These are phyloP conservation scores for Liasis olivaceus DNA, from an alignment of 2,797 vertebrate species.

Conservation along the genomic window DNA sequence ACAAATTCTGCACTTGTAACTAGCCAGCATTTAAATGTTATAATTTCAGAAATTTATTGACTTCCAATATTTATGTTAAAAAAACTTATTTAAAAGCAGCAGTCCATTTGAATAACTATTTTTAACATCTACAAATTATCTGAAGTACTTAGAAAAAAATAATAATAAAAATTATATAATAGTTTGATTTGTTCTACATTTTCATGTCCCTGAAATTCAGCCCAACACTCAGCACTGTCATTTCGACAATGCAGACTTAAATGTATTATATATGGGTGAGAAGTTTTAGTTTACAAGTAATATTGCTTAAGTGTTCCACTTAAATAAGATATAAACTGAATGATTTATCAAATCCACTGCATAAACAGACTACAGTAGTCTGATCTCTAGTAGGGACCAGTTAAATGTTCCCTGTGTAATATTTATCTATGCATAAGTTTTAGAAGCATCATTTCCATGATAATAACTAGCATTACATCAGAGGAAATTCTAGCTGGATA, in stretches of 20 bases:
- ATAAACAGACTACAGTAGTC: background rate
- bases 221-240: background rate
- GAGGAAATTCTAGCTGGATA: slow-evolving; percentile 41
- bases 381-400: slow-evolving; percentile 1
- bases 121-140: background rate
- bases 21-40: background rate
- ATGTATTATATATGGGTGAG: background rate
- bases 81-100: background rate
- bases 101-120: background rate
- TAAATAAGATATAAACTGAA: background rate
- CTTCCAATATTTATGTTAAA: background rate
- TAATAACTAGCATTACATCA: slow-evolving; percentile 2
- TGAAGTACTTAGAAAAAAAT: background rate
- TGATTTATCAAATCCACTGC: background rate
- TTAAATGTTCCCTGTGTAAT: background rate
- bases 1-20: background rate
- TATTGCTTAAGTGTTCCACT: background rate
- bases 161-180: background rate
- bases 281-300: background rate
- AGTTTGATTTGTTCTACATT: background rate
- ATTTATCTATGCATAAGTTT: slow-evolving; percentile 7
- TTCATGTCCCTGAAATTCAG: background rate
- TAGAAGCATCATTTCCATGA: slow-evolving; percentile 24
- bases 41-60: background rate
- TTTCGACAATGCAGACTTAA: background rate